Conservation (phyloP, 2,797 vertebrate genomes). For the Bradypodion pumilum region DNA sequence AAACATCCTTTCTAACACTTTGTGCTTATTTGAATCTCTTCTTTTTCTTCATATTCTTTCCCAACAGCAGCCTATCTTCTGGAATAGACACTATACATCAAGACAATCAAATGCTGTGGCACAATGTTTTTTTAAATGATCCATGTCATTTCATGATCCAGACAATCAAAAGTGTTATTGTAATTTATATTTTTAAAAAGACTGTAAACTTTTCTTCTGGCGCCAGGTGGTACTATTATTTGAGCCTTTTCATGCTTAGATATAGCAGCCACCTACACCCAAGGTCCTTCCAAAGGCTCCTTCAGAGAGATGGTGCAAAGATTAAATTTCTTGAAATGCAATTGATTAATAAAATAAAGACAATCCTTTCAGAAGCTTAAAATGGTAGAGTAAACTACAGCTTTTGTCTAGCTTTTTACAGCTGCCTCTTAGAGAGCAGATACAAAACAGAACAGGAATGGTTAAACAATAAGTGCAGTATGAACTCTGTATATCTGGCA, state of each 20-base stretch:
- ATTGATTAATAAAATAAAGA: not conserved
- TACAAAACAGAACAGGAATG: not conserved
- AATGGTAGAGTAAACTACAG: not conserved
- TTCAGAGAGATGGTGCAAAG: not conserved
- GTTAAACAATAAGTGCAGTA: not conserved
- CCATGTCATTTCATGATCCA: too few species aligned
- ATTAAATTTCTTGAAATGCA: too few species aligned
- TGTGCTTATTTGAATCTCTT: too few species aligned
- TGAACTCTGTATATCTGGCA: too few species aligned
- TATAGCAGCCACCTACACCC: not conserved
- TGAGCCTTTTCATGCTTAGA: not conserved
- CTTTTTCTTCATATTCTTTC: too few species aligned
- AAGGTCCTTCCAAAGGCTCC: conserved; percentile 5
- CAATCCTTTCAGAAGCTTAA: not conserved
- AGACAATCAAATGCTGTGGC: too few species aligned
- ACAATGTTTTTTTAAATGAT: too few species aligned
- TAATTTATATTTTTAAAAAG: too few species aligned
- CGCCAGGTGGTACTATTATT: not conserved
- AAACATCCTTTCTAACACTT: too few species aligned
- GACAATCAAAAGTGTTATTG: too few species aligned
- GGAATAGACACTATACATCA: too few species aligned
- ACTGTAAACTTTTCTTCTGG: not conserved
- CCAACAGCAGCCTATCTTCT: too few species aligned
- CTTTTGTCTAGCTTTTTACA: not conserved
- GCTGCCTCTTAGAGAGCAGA: not conserved